Conservation (phyloP, 2,888 invertebrate species). For the Apotomis turbidana region DNA sequence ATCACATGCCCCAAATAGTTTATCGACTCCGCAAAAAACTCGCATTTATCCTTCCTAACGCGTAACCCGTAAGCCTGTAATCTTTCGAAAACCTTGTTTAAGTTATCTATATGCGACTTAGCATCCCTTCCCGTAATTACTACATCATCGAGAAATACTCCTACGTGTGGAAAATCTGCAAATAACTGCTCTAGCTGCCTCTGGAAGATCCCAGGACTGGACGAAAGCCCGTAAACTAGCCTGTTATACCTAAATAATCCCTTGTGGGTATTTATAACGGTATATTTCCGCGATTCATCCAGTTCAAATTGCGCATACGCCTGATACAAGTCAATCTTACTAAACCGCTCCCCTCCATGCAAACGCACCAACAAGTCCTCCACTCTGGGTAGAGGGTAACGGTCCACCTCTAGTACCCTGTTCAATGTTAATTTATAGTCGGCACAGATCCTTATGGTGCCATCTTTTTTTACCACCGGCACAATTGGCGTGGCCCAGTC, state of each 20-base stretch:
- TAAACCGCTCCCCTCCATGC: neutral
- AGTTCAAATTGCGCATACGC: neutral
- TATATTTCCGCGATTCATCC: neutral
- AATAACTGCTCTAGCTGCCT: no score
- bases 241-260: neutral
- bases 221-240: neutral
- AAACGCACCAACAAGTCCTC: neutral
- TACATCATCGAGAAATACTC: constrained; percentile 1
- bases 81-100: neutral
- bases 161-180: neutral
- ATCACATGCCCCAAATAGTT: constrained; percentile 1
- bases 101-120: neutral
- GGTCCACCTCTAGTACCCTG: neutral
- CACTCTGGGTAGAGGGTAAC: neutral
- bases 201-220: neutral
- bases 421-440: neutral
- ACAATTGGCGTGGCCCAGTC: no score
- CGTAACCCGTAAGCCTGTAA: neutral
- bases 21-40: neutral
- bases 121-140: neutral
- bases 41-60: neutral
- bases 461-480: neutral
- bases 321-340: neutral
- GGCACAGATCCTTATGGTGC: neutral
- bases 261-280: neutral